Percentiles rank a stretch among this genome's conserved stretches.
Evolutionary conservation across 2,888 invertebrate species (phyloP).

Genomic region (Cinara cedri): DNA sequence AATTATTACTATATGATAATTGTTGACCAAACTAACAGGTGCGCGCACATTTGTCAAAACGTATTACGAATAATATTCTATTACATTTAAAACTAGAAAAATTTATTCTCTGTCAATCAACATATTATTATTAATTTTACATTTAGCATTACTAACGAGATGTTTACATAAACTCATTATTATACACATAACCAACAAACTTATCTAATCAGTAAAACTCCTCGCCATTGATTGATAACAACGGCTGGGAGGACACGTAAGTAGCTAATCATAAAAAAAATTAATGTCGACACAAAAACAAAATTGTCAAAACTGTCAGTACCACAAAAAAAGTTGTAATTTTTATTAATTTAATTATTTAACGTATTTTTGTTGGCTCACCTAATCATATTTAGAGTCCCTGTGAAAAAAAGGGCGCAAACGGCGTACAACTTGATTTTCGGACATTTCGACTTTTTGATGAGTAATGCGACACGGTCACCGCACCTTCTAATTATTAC

Average conservation of each 20-base stretch:
- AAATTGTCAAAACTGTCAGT: too few species aligned
- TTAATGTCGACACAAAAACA: neutral
- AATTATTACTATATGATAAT: too few species aligned
- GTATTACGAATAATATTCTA: neutral
- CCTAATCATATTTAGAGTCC: too few species aligned
- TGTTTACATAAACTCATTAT: conserved; percentile 1
- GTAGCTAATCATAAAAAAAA: too few species aligned
- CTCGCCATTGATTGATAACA: neutral
- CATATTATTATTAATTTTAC: too few species aligned
- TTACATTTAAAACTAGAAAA: neutral
- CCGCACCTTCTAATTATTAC: neutral
- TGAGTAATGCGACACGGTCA: too few species aligned
- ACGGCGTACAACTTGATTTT: neutral
- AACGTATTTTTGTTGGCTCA: too few species aligned
- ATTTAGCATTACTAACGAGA: neutral
- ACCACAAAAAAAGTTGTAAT: too few species aligned
- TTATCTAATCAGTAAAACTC: neutral
- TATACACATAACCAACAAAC: conserved; percentile 14
- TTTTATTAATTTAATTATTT: too few species aligned
- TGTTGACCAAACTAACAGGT: too few species aligned
- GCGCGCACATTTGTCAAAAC: neutral
- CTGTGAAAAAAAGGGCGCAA: too few species aligned
- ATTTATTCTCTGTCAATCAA: too few species aligned
- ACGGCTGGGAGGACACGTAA: neutral
- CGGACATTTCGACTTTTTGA: neutral